Evolutionary conservation across 2,797 vertebrate species (phyloP).

Genomic region (Oreochromis mossambicus): DNA sequence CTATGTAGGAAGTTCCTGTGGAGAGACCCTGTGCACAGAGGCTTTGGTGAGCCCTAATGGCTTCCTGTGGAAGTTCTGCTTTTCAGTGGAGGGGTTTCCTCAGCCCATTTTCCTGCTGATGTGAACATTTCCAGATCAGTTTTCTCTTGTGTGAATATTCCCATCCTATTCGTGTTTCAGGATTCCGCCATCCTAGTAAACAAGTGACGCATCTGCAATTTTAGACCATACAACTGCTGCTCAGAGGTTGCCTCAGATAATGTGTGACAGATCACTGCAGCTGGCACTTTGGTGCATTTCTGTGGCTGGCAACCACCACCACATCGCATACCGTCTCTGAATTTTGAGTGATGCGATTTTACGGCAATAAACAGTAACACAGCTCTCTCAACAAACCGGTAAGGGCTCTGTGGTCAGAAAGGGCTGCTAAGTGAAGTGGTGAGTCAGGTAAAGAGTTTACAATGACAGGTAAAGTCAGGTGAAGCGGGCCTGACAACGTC

Average conservation of each 20-base stretch:
- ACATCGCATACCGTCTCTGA: neutral
- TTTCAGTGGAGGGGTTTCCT: conserved; percentile 67
- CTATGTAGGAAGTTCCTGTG: conserved; percentile 65
- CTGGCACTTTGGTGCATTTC: neutral
- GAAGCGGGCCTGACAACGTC: conserved; percentile 49
- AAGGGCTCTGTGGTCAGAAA: conserved; percentile 1
- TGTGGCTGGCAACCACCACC: neutral
- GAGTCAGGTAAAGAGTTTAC: conserved; percentile 38
- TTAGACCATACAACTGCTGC: neutral
- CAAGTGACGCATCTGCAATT: neutral
- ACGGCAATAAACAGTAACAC: neutral
- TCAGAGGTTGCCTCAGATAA: neutral
- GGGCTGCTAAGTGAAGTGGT: neutral
- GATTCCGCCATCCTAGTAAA: conserved; percentile 28
- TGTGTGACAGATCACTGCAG: neutral
- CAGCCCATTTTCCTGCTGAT: conserved; percentile 67
- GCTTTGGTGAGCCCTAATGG: conserved; percentile 48
- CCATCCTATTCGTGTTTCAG: conserved; percentile 25
- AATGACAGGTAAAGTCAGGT: conserved; percentile 72
- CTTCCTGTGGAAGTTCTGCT: conserved; percentile 71
- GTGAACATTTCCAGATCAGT: conserved; percentile 62
- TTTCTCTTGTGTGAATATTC: conserved; percentile 36
- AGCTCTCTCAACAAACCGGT: conserved; percentile 4
- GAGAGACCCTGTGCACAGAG: conserved; percentile 44
- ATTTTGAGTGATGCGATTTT: neutral